Evolutionary conservation across 2,113 vertebrate species (phyloP).

Genomic region (Neogobius melanostomus): DNA sequence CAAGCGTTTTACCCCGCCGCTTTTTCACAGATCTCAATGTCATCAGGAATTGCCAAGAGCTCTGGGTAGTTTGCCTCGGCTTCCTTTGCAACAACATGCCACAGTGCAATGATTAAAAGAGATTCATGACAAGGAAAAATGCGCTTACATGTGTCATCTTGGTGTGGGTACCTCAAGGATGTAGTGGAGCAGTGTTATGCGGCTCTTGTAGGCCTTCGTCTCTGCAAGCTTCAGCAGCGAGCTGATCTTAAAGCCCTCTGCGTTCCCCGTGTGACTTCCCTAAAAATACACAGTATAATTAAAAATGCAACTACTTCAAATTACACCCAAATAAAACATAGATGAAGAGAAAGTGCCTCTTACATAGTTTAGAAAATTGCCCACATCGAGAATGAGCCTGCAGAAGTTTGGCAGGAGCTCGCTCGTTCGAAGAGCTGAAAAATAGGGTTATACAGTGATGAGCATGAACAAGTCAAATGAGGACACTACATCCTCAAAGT

Average conservation of each 20-base stretch:
- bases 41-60: conserved; percentile 85
- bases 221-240: conserved; percentile 93
- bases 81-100: conserved; percentile 80
- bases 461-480: no score
- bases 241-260: conserved; percentile 93
- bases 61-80: conserved; percentile 86
- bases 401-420: conserved; percentile 88
- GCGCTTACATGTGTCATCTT: not conserved
- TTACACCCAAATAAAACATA: conserved; percentile 10
- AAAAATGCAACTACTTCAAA: conserved; percentile 23
- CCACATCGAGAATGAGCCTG: conserved; percentile 90
- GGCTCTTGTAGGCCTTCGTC: conserved; percentile 94
- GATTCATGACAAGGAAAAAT: conserved; percentile 2
- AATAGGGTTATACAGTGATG: not conserved
- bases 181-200: conserved; percentile 92
- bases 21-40: conserved; percentile 85
- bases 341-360: conserved; percentile 53
- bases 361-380: conserved; percentile 98
- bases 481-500: no score
- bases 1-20: conserved; percentile 86
- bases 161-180: conserved; percentile 86
- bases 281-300: conserved; percentile 58
- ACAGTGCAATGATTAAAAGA: conserved; percentile 14
- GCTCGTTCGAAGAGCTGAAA: conserved; percentile 84
- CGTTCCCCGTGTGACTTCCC: conserved; percentile 96